Conservation (phyloP, 2,797 vertebrate species). For the Halcyon leucocephala region DNA sequence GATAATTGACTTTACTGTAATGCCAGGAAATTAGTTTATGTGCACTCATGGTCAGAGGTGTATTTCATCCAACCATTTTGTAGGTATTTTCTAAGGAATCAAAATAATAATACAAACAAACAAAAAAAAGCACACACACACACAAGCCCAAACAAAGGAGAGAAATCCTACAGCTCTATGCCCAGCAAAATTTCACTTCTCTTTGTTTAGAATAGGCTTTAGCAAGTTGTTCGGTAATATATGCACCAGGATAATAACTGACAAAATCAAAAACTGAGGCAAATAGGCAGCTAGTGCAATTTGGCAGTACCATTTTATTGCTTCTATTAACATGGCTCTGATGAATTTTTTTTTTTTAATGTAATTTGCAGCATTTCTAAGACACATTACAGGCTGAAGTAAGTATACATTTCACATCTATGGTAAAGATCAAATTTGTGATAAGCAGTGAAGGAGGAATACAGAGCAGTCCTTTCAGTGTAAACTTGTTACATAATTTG, state of each 20-base stretch:
- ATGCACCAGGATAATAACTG: background rate
- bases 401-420: background rate
- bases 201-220: background rate
- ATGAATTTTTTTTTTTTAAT: background rate
- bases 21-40: constrained; percentile 49
- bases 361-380: background rate
- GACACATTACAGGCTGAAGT: background rate
- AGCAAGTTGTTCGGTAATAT: background rate
- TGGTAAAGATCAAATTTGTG: background rate
- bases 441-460: background rate
- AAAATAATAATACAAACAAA: background rate
- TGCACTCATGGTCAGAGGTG: background rate
- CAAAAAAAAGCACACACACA: background rate
- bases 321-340: background rate
- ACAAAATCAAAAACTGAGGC: background rate
- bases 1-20: constrained; percentile 46
- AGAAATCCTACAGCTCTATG: background rate
- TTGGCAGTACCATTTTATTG: background rate
- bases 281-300: background rate
- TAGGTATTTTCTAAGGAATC: background rate
- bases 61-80: background rate
- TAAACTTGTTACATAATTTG: background rate
- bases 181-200: background rate
- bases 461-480: too few species aligned
- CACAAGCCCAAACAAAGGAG: background rate